Percentiles rank a stretch among this genome's conserved stretches.
Evolutionary conservation across 1,140 invertebrate species (phyloP).

Genomic region (Drosophila guanche): DNA sequence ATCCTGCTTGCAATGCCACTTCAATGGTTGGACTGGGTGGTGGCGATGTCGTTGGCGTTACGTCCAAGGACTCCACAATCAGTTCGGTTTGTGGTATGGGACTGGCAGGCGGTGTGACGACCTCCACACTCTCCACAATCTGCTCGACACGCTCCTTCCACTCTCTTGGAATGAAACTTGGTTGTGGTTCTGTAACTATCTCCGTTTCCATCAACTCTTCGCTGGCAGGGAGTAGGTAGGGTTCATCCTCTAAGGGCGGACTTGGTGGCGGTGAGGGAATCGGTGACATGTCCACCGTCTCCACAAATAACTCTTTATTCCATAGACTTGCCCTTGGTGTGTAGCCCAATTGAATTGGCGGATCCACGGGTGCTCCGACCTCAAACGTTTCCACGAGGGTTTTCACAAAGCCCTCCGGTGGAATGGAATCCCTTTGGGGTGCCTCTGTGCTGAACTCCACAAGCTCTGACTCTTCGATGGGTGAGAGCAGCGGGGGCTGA

Average conservation of each 20-base stretch:
- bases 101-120: background rate
- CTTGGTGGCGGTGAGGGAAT: conserved; percentile 30
- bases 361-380: too few relatives aligned
- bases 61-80: conserved; percentile 24
- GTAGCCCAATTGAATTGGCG: background rate
- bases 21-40: conserved; percentile 15
- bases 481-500: conserved; percentile 27
- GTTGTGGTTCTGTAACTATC: conserved; percentile 3
- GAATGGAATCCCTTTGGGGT: too few relatives aligned
- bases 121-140: conserved; percentile 21
- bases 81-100: conserved; percentile 21
- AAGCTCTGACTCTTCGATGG: conserved; percentile 12
- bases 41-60: conserved; percentile 23
- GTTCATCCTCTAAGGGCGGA: background rate
- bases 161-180: conserved; percentile 17
- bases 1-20: conserved; percentile 4
- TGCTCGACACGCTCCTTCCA: conserved; percentile 19
- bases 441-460: too few relatives aligned
- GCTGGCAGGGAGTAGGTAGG: background rate
- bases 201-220: background rate
- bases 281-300: conserved; percentile 23
- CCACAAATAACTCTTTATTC: conserved; percentile 13
- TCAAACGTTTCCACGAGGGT: too few relatives aligned
- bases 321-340: conserved; percentile 10
- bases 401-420: too few relatives aligned